phyloP scores from a whole-genome alignment of 2,888 invertebrate genomes.

The Kuschelorhynchus macadamiae region DNA sequence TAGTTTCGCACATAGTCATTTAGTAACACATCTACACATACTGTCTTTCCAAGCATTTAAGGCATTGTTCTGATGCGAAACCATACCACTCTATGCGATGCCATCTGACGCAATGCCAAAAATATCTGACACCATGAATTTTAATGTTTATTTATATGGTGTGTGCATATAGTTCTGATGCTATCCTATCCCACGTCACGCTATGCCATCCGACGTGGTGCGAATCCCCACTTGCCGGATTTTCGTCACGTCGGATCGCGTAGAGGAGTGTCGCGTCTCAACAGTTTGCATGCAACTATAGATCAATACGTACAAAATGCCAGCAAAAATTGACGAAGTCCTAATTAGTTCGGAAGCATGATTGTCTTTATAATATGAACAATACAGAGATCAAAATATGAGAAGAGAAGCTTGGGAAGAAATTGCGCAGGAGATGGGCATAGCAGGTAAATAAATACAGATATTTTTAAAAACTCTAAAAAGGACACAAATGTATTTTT shows the following conservation, averaged over 20 bases:
- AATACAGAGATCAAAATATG: slow-evolving; percentile 31
- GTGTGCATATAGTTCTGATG: slow-evolving; percentile 10
- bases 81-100: too few species aligned
- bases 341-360: slow-evolving; percentile 5
- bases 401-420: slow-evolving; percentile 25
- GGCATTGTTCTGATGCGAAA: too few species aligned
- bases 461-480: slow-evolving; percentile 8
- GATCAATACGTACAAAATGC: slow-evolving; percentile 2
- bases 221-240: slow-evolving; percentile 10
- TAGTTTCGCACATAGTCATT: too few species aligned
- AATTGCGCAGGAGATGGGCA: slow-evolving; percentile 14
- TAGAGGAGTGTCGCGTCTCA: slow-evolving; percentile 1
- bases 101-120: too few species aligned
- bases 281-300: slow-evolving; percentile 10
- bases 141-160: too few species aligned
- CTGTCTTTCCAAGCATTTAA: too few species aligned
- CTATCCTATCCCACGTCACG: slow-evolving; percentile 3
- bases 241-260: slow-evolving; percentile 10
- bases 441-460: slow-evolving; percentile 5
- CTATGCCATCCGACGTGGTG: slow-evolving; percentile 16
- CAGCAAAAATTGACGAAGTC: slow-evolving; percentile 22
- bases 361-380: too few species aligned
- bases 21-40: too few species aligned
- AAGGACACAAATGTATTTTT: not conserved
- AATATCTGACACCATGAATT: too few species aligned